Percentiles rank a stretch among this genome's conserved stretches.
phyloP scores from a whole-genome alignment of 2,888 invertebrate species.

The Hydraecia micacea region DNA sequence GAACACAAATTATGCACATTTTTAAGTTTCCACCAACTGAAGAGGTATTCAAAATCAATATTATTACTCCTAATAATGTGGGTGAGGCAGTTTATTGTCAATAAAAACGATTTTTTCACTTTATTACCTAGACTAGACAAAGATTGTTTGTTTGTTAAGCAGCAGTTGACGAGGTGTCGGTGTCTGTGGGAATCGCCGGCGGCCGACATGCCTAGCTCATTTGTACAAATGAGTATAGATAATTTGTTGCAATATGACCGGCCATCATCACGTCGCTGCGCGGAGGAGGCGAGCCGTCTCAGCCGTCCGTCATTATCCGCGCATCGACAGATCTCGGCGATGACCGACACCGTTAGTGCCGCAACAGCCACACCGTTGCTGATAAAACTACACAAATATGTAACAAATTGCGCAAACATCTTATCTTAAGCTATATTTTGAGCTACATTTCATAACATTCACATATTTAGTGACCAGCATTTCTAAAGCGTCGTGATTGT shows the following conservation, averaged over 20 bases:
- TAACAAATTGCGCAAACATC: slow-evolving; percentile 54
- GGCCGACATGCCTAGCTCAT: slow-evolving; percentile 74
- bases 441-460: slow-evolving; percentile 56
- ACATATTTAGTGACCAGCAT: slow-evolving; percentile 56
- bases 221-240: slow-evolving; percentile 77
- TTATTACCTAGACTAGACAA: slow-evolving; percentile 10
- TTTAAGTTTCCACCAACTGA: neutral
- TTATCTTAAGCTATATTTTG: slow-evolving; percentile 53
- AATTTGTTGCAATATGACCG: slow-evolving; percentile 70
- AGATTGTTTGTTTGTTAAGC: slow-evolving; percentile 69
- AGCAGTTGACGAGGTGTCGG: slow-evolving; percentile 74
- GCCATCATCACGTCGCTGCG: slow-evolving; percentile 61
- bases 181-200: slow-evolving; percentile 82
- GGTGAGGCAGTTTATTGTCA: slow-evolving; percentile 20
- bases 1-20: slow-evolving; percentile 37
- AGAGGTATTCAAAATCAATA: slow-evolving; percentile 3
- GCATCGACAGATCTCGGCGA: slow-evolving; percentile 53
- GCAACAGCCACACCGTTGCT: slow-evolving; percentile 36
- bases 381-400: slow-evolving; percentile 57
- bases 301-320: slow-evolving; percentile 55
- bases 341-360: slow-evolving; percentile 51
- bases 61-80: slow-evolving; percentile 8
- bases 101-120: slow-evolving; percentile 31
- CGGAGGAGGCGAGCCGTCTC: slow-evolving; percentile 47
- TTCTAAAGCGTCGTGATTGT: slow-evolving; percentile 59